A percentile compares a stretch with the other conserved stretches of the same genome.
phyloP scores from a whole-genome alignment of 37 sponge, comb jelly and placozoan genomes.

The Ephydatia muelleri region DNA sequence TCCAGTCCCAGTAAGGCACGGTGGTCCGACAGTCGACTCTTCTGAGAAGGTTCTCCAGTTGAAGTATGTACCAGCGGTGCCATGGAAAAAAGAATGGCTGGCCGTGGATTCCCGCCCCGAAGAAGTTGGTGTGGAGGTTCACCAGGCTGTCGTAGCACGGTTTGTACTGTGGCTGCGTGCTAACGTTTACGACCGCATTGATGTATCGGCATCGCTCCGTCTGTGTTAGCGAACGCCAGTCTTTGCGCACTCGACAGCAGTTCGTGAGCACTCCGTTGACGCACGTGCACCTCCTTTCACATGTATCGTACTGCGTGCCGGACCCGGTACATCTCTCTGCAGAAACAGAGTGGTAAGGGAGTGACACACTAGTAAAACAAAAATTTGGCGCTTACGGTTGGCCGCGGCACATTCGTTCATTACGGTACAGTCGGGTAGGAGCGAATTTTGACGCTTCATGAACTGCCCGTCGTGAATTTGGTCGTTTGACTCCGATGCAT shows the following conservation, averaged over 20 bases:
- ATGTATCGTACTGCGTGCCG: conserved; percentile 18
- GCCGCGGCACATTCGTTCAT: not conserved
- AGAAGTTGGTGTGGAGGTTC: conserved; percentile 14
- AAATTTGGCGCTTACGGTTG: not conserved
- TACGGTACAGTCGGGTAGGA: not conserved
- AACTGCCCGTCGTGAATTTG: no score
- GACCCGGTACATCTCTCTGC: conserved; percentile 17
- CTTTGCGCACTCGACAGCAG: conserved; percentile 34
- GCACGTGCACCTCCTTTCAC: conserved; percentile 41
- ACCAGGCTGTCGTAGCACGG: conserved; percentile 36
- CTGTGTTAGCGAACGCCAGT: conserved; percentile 15
- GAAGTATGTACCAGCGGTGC: conserved; percentile 29
- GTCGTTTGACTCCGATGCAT: no score
- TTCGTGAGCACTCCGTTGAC: not conserved
- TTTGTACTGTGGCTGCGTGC: conserved; percentile 33
- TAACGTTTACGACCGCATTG: conserved; percentile 17
- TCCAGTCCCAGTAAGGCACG: conserved; percentile 52
- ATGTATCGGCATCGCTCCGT: conserved; percentile 25
- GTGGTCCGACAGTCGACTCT: conserved; percentile 34
- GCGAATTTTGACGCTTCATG: not conserved
- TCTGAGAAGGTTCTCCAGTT: conserved; percentile 45
- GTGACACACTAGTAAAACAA: no score
- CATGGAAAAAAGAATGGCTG: conserved; percentile 35
- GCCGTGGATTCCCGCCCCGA: not conserved
- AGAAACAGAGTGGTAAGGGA: no score